Evolutionary conservation across 2,113 vertebrate genomes (phyloP).

Genomic region (Microtus montanus): DNA sequence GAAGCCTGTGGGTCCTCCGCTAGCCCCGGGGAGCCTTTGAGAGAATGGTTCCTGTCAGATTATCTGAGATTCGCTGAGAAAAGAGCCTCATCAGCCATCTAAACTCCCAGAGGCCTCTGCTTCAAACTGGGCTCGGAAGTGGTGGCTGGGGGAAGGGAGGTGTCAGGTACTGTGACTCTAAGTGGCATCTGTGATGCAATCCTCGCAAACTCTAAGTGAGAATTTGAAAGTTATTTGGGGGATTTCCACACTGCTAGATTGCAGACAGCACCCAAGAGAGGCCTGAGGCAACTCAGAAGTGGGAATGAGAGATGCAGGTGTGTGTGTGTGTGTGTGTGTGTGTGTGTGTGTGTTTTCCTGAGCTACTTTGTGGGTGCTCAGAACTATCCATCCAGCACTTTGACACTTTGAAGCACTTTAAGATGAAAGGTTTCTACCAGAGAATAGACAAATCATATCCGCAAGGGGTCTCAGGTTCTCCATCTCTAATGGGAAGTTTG

Average conservation of each 20-base stretch:
- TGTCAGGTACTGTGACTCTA: slow-evolving; percentile 55
- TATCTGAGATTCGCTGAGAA: background rate
- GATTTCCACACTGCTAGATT: background rate
- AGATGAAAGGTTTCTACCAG: background rate
- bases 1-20: background rate
- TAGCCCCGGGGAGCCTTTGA: background rate
- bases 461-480: background rate
- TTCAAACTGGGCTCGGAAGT: slow-evolving; percentile 67
- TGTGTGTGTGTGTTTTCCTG: background rate
- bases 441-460: background rate
- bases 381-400: background rate
- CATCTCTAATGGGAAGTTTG: background rate
- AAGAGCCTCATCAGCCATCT: slow-evolving; percentile 23
- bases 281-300: background rate
- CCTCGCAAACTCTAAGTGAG: background rate
- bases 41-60: background rate
- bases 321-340: background rate
- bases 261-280: background rate
- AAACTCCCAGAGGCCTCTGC: slow-evolving; percentile 67
- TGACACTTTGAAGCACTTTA: background rate
- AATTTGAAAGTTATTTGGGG: slow-evolving; percentile 16
- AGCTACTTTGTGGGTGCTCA: background rate
- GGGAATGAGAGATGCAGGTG: background rate
- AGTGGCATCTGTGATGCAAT: slow-evolving; percentile 58
- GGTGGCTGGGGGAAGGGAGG: slow-evolving; percentile 70